Evolutionary conservation across 2,888 invertebrate genomes (phyloP).

Genomic region (Drosophila picticornis): DNA sequence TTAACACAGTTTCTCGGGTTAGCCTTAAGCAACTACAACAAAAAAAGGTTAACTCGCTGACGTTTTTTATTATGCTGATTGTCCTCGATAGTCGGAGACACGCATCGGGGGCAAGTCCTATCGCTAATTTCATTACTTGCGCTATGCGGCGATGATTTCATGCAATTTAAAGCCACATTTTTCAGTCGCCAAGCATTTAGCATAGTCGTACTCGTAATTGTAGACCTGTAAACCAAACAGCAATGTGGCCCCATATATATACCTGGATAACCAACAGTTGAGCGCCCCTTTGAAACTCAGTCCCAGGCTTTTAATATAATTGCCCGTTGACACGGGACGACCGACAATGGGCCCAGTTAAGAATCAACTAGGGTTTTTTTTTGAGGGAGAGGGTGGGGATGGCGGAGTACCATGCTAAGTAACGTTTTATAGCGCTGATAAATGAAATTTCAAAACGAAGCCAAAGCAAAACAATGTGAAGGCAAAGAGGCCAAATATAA

Average conservation of each 20-base stretch:
- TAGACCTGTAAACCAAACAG: conserved; percentile 19
- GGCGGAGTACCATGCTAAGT: conserved; percentile 36
- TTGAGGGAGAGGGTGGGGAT: neutral
- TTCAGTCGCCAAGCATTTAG: conserved; percentile 73
- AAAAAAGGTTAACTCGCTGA: conserved; percentile 58
- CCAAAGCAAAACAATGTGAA: conserved; percentile 58
- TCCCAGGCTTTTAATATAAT: conserved; percentile 80
- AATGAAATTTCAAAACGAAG: conserved; percentile 78
- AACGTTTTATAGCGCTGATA: conserved; percentile 76
- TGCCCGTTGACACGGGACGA: conserved; percentile 83
- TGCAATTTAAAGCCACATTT: conserved; percentile 81
- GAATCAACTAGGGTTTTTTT: conserved; percentile 13
- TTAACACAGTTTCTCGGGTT: conserved; percentile 5
- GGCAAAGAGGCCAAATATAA: conserved; percentile 45
- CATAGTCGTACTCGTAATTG: conserved; percentile 66
- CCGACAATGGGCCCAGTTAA: conserved; percentile 52
- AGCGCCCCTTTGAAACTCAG: conserved; percentile 22
- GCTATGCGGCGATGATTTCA: conserved; percentile 81
- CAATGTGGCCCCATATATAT: conserved; percentile 3
- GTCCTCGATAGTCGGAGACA: conserved; percentile 50
- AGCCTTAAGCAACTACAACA: neutral
- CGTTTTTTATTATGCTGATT: conserved; percentile 41
- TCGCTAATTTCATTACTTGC: conserved; percentile 79
- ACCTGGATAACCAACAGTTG: conserved; percentile 36
- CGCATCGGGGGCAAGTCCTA: conserved; percentile 31